Evolutionary conservation across 2,797 vertebrate species (phyloP).

Genomic region (Decapterus maruadsi): DNA sequence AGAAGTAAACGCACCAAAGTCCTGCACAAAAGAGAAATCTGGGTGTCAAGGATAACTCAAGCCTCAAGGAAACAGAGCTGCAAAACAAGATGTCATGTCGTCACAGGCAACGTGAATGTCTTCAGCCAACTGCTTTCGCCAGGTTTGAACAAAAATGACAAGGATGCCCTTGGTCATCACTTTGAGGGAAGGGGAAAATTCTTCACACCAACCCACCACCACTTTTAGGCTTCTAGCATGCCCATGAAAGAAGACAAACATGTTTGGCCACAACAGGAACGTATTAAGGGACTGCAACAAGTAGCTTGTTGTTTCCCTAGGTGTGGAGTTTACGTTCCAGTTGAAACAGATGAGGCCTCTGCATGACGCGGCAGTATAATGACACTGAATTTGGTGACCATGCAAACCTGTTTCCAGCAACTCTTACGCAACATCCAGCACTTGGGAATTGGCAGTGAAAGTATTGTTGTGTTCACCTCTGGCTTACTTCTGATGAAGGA

Average conservation of each 20-base stretch:
- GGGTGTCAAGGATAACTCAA: slow-evolving; percentile 30
- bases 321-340: slow-evolving; percentile 38
- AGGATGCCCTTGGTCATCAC: background rate
- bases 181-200: background rate
- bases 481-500: background rate
- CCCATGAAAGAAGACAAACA: slow-evolving; percentile 42
- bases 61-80: slow-evolving; percentile 29
- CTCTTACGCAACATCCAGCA: slow-evolving; percentile 10
- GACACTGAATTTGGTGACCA: slow-evolving; percentile 12
- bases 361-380: background rate
- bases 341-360: background rate
- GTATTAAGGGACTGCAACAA: slow-evolving; percentile 26
- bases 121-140: background rate
- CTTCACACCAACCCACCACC: background rate
- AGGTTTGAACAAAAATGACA: background rate
- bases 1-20: slow-evolving; percentile 77
- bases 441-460: slow-evolving; percentile 1
- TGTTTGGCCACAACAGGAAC: slow-evolving; percentile 30
- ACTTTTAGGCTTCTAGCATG: background rate
- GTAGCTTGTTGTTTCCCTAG: slow-evolving; percentile 28
- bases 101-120: slow-evolving; percentile 23
- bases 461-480: slow-evolving; percentile 4
- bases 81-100: slow-evolving; percentile 39
- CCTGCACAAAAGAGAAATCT: slow-evolving; percentile 68
- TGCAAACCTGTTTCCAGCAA: slow-evolving; percentile 3